Percentiles rank a stretch among this genome's conserved stretches.
Evolutionary conservation across 2,888 invertebrate genomes (phyloP).

Genomic region (Drosophila conformis): DNA sequence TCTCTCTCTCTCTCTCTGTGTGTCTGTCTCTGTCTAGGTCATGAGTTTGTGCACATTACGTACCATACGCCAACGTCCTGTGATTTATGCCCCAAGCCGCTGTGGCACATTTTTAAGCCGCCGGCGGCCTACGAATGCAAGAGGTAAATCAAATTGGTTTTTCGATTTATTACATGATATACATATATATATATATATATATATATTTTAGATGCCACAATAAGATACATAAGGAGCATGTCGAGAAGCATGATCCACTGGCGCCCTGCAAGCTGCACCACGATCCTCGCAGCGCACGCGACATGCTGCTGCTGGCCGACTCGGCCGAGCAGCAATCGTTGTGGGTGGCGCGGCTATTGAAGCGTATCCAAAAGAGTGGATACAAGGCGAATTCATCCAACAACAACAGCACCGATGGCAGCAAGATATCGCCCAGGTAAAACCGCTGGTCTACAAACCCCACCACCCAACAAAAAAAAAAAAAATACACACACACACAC

Average conservation of each 20-base stretch:
- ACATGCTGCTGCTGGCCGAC: conserved; percentile 95
- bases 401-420: conserved; percentile 86
- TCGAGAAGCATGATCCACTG: conserved; percentile 92
- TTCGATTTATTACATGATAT: neutral
- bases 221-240: conserved; percentile 99
- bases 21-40: conserved; percentile 86
- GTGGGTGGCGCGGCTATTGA: conserved; percentile 96
- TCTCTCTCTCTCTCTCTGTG: neutral
- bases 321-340: conserved; percentile 94
- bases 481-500: neutral
- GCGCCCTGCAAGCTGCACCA: conserved; percentile 98
- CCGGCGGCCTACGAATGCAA: conserved; percentile 98
- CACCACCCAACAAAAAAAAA: neutral
- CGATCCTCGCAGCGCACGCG: conserved; percentile 96
- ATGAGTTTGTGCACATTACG: conserved; percentile 97
- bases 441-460: conserved; percentile 11
- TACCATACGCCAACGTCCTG: conserved; percentile 99
- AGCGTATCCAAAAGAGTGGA: conserved; percentile 96
- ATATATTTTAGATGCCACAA: conserved; percentile 92
- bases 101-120: conserved; percentile 99
- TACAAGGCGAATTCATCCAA: conserved; percentile 92
- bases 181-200: neutral
- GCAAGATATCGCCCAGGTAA: conserved; percentile 92
- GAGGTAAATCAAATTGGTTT: conserved; percentile 85
- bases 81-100: conserved; percentile 98